These are phyloP conservation scores for Drosophila miranda DNA, from an alignment of 1,140 invertebrate genomes.

Conservation along the genomic window DNA sequence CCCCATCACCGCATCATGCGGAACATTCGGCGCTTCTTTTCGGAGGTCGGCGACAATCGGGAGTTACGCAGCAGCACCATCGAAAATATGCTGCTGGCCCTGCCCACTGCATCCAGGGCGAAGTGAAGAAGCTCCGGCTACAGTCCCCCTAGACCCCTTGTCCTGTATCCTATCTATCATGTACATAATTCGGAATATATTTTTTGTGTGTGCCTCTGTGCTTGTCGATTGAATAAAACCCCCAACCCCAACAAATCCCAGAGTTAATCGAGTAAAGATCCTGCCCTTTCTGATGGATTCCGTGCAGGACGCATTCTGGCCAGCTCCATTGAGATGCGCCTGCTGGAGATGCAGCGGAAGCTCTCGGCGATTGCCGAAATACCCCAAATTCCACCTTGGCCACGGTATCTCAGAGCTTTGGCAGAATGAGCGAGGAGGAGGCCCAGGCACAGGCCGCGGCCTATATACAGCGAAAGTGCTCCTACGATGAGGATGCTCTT, in stretches of 20 bases:
- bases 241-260: background rate
- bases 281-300: background rate
- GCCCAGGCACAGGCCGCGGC: conserved; percentile 10
- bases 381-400: conserved; percentile 79
- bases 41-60: conserved; percentile 77
- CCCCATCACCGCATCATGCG: conserved; percentile 81
- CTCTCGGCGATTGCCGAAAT: conserved; percentile 79
- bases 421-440: conserved; percentile 49
- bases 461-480: conserved; percentile 60
- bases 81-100: conserved; percentile 79
- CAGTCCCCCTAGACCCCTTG: background rate
- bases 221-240: conserved; percentile 11
- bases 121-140: conserved; percentile 44
- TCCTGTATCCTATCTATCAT: background rate
- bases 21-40: conserved; percentile 81
- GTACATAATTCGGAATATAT: conserved; percentile 32
- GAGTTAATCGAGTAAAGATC: too few species aligned
- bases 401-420: conserved; percentile 77
- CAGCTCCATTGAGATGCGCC: conserved; percentile 68
- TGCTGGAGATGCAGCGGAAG: conserved; percentile 78
- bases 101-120: conserved; percentile 73
- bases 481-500: conserved; percentile 77
- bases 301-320: conserved; percentile 50
- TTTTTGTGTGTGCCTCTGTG: conserved; percentile 20
- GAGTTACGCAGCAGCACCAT: conserved; percentile 74